Base-by-base conservation (phyloP, 1,140 invertebrate genomes). In the Drosophila parabipectinata region DNA sequence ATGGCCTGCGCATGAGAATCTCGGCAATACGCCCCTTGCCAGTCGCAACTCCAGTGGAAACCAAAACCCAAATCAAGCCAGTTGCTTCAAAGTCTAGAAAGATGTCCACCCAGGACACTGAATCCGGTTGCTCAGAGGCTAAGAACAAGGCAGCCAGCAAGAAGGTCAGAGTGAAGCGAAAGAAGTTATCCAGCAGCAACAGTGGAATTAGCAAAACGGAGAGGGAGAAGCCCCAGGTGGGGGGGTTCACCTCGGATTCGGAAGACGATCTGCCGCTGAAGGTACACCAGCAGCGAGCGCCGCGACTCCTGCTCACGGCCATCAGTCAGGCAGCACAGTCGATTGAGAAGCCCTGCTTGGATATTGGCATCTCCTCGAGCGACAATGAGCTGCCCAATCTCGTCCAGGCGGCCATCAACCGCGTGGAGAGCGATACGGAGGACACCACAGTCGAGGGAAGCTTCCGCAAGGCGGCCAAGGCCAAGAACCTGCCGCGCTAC, bases 311-410 rank as follows among this genome's bases (percentile, higher is more conserved):
- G 3, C 60, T 91, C 0, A 91, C 90, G 10, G 85, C 90, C 8
- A 91, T 91, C 18, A 50, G 61, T 52, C 77, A 71, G 28, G 50
- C 56, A 26, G 62, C 69, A 1, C 72, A 81, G n/a, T 72, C 72
- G 0, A 58, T 63, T 15, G 60, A 66, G 47, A 83, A 91, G 32
- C 51, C 28, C 26, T 21, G 57, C 6, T 47, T 64, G 32, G 72
- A 89, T 44, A 87, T 91, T 48, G 89, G 94, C 52, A 76, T 88
- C 8, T 95, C 94, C 2, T 94, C 94, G 64, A 95, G 95, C 81
- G 95, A 95, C 91, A 95, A 95, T 92, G 83, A 96, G 90, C 89
- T 95, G 39, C 94, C 95, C 55, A 94, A 94, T 72, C 92, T 95
- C 37, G 95, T 96, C 2, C 95, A 94, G 76, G 95, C 95, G 9